Evolutionary conservation across 2,113 vertebrate genomes (phyloP).

Genomic region (Notarius lentiginosus): DNA sequence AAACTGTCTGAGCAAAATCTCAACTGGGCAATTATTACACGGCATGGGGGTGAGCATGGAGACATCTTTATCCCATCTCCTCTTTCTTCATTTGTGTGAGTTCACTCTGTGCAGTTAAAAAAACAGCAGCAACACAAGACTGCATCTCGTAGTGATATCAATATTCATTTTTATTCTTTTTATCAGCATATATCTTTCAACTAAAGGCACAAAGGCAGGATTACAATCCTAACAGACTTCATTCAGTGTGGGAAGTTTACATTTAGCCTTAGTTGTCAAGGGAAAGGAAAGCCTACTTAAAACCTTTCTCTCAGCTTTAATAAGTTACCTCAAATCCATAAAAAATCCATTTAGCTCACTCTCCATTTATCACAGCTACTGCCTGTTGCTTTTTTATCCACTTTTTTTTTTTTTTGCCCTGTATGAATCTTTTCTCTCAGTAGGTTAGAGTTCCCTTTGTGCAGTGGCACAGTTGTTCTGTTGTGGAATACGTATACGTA

Average conservation of each 20-base stretch:
- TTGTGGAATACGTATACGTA: constrained; percentile 24
- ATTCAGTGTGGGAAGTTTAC: constrained; percentile 15
- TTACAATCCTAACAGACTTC: constrained; percentile 42
- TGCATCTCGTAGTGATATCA: constrained; percentile 62
- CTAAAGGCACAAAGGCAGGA: constrained; percentile 57
- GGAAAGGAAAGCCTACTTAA: constrained; percentile 16
- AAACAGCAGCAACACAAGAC: constrained; percentile 51
- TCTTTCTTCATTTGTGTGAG: constrained; percentile 37
- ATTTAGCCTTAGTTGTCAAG: constrained; percentile 28
- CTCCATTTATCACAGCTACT: constrained; percentile 48
- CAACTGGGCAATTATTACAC: constrained; percentile 54
- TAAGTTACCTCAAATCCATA: constrained; percentile 43
- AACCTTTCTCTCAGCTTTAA: constrained; percentile 30
- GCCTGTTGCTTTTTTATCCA: constrained; percentile 41
- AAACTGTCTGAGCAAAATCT: constrained; percentile 49
- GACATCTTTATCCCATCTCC: constrained; percentile 39
- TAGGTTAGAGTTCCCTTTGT: constrained; percentile 25
- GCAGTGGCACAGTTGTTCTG: constrained; percentile 26
- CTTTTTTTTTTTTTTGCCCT: not conserved
- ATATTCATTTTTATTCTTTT: constrained; percentile 54
- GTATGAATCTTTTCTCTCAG: constrained; percentile 32
- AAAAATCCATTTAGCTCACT: constrained; percentile 43
- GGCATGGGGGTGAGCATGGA: constrained; percentile 23
- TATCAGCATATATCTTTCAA: constrained; percentile 63
- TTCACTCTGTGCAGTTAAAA: constrained; percentile 24